A percentile compares a stretch with the other conserved stretches of the same genome.
phyloP scores from a whole-genome alignment of 2,113 vertebrate species.

The Sciurus niger region DNA sequence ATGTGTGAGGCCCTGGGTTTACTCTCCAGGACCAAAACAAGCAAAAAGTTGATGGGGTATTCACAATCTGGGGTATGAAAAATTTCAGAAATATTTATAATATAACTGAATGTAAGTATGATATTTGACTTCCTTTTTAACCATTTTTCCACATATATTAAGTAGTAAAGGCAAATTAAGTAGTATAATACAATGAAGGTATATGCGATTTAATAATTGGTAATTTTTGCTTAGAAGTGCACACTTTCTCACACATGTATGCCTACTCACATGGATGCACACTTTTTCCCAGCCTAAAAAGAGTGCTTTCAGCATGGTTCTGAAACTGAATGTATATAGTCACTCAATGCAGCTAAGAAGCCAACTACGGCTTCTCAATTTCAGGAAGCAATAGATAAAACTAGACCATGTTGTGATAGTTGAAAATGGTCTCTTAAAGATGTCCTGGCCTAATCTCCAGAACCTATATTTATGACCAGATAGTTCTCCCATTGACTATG shows the following conservation, averaged over 20 bases:
- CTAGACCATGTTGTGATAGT: not conserved
- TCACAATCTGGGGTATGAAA: not conserved
- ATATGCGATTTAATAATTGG: not conserved
- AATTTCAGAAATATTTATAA: not conserved
- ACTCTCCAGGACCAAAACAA: not conserved
- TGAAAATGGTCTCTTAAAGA: not conserved
- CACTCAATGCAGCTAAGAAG: not conserved
- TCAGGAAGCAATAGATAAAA: not conserved
- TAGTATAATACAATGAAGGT: not conserved
- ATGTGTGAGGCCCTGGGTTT: not conserved
- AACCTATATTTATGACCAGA: not conserved
- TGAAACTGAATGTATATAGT: not conserved
- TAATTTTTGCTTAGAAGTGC: not conserved
- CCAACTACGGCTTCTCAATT: not conserved
- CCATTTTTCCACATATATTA: not conserved
- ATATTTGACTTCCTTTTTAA: not conserved
- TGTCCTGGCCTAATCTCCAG: not conserved
- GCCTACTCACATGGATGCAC: rapidly evolving
- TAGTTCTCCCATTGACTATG: not conserved
- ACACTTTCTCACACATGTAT: not conserved
- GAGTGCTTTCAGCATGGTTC: not conserved
- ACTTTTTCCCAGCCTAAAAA: not conserved
- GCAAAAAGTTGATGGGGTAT: not conserved
- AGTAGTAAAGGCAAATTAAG: not conserved
- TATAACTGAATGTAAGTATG: not conserved